Evolutionary conservation across 1,140 invertebrate genomes (phyloP), one percentile per base, ranked within the genome.

Genomic region (Rhagoletis pomonella): DNA sequence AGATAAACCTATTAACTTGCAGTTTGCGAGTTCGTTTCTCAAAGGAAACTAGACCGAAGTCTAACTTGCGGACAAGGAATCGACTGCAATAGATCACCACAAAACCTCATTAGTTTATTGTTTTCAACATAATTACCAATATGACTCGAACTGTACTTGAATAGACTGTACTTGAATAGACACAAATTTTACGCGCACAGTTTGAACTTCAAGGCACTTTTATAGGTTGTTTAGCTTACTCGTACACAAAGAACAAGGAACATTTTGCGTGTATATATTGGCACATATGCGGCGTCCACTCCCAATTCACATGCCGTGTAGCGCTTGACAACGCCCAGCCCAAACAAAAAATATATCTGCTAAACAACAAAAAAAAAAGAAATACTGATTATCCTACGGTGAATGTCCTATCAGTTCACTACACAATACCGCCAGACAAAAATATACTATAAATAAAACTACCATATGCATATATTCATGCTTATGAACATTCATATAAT

Each of bases 401-500:
- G 73, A 81, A 81, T 81, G 73, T n/a, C 17, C 73, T 81, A 3
- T 12, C 17, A 55, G 50, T 29, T 55, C 9, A 55, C 47, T 2
- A 55, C 47, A 5, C 47, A n/a, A 17, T 42, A 81, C 6, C 69
- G 44, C 69, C 69, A 77, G 69, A 58, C 47, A 81, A 81, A 73
- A 47, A 47, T 12, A 6, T 17, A 9, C 67, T 81, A 55, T 55
- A 50, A 5, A 81, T 17, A 17, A 81, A 42, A 7, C 50, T 55
- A 55, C 55, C 73, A 81, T 55, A 81, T 81, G 55, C 5, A 9
- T 19, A 81, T 67, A 85, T 19, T 85, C 58, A 50, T 58, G n/a
- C 84, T 39, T 64, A 14, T 64, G 12, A 14, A 7, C 39, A 7
- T 39, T 50, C 64, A 6, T 29, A 58, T 85, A 55, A 42, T 17